phyloP scores from a whole-genome alignment of 2,888 invertebrate genomes.

The Eucriotettix oculatus region DNA sequence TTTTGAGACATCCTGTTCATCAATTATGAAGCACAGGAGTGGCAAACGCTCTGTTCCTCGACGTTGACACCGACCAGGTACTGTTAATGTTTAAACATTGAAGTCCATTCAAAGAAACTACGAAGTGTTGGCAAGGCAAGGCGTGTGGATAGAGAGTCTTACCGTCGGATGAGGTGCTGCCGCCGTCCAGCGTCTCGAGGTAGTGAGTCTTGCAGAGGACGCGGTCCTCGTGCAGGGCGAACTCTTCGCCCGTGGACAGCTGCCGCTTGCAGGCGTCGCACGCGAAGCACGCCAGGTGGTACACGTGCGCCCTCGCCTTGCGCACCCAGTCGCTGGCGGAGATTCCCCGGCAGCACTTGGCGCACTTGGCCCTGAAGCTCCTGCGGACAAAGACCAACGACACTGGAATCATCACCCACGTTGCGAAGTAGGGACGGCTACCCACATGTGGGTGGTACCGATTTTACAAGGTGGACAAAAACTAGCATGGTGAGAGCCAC shows the following conservation, averaged over 20 bases:
- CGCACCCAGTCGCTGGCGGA: conserved; percentile 96
- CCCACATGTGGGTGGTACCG: too few relatives aligned
- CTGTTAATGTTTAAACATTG: too few relatives aligned
- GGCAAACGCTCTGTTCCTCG: too few relatives aligned
- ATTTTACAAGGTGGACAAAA: too few relatives aligned
- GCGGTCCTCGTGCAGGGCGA: conserved; percentile 85
- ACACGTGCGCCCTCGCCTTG: conserved; percentile 83
- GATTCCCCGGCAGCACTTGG: conserved; percentile 85
- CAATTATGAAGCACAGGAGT: too few relatives aligned
- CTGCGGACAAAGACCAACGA: conserved; percentile 34
- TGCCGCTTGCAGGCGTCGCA: conserved; percentile 91
- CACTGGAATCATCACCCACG: conserved; percentile 13
- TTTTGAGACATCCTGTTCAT: too few relatives aligned
- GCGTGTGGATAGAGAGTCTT: too few relatives aligned
- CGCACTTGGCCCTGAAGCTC: conserved; percentile 91
- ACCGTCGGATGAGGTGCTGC: conserved; percentile 75
- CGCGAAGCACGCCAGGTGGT: conserved; percentile 97
- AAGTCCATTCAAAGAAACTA: too few relatives aligned
- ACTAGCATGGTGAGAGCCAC: too few relatives aligned
- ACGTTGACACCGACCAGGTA: too few relatives aligned
- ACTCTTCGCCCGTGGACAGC: conserved; percentile 89
- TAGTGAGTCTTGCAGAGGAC: conserved; percentile 97
- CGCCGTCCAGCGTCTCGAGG: conserved; percentile 78
- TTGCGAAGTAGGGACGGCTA: too few relatives aligned
- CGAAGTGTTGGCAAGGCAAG: too few relatives aligned